These are phyloP conservation scores for Ectemnius continuus DNA, from an alignment of 2,888 invertebrate genomes.

Conservation along the genomic window DNA sequence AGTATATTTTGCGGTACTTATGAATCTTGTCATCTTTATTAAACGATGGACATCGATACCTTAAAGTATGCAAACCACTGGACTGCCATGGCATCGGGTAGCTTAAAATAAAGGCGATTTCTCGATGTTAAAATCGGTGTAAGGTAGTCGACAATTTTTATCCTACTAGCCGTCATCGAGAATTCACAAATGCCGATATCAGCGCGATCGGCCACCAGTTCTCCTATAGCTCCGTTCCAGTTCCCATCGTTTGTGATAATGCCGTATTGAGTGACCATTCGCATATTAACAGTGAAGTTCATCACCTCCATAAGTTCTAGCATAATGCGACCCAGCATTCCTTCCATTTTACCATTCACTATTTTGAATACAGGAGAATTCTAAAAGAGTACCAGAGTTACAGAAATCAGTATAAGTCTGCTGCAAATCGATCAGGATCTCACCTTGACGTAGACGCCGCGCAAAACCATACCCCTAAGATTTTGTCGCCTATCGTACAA, in stretches of 20 bases:
- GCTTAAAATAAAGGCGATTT: slow-evolving; percentile 36
- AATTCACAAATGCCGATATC: slow-evolving; percentile 59
- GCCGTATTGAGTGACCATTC: slow-evolving; percentile 7
- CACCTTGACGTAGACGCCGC: slow-evolving; percentile 45
- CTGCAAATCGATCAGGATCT: not conserved
- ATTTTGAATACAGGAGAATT: not conserved
- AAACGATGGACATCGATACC: slow-evolving; percentile 27
- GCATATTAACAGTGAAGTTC: slow-evolving; percentile 40
- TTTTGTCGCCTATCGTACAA: slow-evolving; percentile 49
- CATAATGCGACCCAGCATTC: slow-evolving; percentile 19
- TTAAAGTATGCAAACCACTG: slow-evolving; percentile 58
- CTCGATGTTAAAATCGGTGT: slow-evolving; percentile 47
- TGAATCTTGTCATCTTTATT: too few species aligned
- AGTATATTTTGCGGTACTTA: too few species aligned
- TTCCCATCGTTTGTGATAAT: slow-evolving; percentile 6
- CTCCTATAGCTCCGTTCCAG: slow-evolving; percentile 58
- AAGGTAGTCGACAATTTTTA: slow-evolving; percentile 55
- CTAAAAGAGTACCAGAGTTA: too few species aligned
- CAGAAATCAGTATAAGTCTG: too few species aligned
- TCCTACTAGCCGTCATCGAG: slow-evolving; percentile 52
- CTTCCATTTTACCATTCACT: not conserved
- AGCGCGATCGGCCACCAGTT: slow-evolving; percentile 34
- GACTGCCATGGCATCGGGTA: slow-evolving; percentile 34
- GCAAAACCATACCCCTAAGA: slow-evolving; percentile 45
- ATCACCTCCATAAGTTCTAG: slow-evolving; percentile 31